These are phyloP conservation scores for Chloromyia formosa DNA, from an alignment of 2,888 invertebrate genomes.

Conservation along the genomic window DNA sequence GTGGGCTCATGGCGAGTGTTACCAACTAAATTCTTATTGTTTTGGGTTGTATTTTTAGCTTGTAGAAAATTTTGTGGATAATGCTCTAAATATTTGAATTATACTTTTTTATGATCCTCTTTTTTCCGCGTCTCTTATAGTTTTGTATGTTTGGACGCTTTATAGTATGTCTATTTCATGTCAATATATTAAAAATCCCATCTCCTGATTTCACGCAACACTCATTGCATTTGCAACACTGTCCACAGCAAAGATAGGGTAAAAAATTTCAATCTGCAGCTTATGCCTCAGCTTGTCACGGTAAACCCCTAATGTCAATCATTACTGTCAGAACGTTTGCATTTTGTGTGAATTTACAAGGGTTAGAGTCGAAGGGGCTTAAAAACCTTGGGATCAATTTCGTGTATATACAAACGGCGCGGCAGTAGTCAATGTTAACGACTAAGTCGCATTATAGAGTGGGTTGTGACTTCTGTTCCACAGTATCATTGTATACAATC, in stretches of 20 bases:
- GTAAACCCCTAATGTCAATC: slow-evolving; percentile 50
- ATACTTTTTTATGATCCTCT: too few relatives aligned
- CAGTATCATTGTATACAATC: slow-evolving; percentile 28
- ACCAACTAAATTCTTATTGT: too few relatives aligned
- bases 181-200: not conserved
- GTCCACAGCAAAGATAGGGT: slow-evolving; percentile 20
- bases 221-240: slow-evolving; percentile 4
- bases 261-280: slow-evolving; percentile 49
- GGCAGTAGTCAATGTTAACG: slow-evolving; percentile 28
- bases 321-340: slow-evolving; percentile 49
- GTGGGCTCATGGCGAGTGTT: not conserved
- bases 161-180: too few relatives aligned
- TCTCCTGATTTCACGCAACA: not conserved
- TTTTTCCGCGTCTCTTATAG: too few relatives aligned
- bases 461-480: slow-evolving; percentile 47
- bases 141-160: too few relatives aligned
- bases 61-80: too few relatives aligned
- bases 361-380: slow-evolving; percentile 33
- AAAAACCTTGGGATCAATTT: slow-evolving; percentile 35
- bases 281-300: slow-evolving; percentile 49
- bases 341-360: slow-evolving; percentile 46
- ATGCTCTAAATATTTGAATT: too few relatives aligned
- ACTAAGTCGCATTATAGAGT: slow-evolving; percentile 18
- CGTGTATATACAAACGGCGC: slow-evolving; percentile 21
- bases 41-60: too few relatives aligned